Conservation (phyloP, 2,797 vertebrate species). For the Chloroceryle inda region DNA sequence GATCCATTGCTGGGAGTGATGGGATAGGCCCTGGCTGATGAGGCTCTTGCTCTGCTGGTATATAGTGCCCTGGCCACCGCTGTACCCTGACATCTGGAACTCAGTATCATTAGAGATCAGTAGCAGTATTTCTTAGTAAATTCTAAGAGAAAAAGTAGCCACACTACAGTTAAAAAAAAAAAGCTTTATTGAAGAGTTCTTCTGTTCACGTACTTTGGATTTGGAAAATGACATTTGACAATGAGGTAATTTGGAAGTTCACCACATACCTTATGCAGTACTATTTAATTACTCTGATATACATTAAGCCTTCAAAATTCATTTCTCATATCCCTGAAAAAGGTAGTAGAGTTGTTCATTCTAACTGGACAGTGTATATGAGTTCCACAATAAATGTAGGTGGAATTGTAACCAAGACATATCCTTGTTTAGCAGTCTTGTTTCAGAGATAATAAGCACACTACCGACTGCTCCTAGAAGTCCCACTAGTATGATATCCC, state of each 20-base stretch:
- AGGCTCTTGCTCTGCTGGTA: not conserved
- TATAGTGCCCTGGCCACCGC: not conserved
- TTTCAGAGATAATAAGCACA: not conserved
- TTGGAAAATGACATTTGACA: not conserved
- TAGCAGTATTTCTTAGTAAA: not conserved
- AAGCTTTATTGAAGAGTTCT: not conserved
- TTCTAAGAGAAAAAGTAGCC: not conserved
- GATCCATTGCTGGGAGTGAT: not conserved
- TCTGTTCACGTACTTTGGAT: not conserved
- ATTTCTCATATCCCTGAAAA: not conserved
- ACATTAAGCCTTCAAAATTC: not conserved
- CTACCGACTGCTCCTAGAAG: not conserved
- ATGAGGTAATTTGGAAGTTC: not conserved
- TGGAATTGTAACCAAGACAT: not conserved
- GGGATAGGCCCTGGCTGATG: not conserved
- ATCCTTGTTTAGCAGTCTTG: not conserved
- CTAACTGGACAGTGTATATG: not conserved
- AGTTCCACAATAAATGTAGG: not conserved
- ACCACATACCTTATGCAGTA: not conserved
- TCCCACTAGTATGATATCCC: not conserved
- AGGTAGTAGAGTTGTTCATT: not conserved
- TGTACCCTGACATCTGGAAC: not conserved
- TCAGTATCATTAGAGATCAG: not conserved
- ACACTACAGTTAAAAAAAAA: not conserved
- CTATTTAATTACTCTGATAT: not conserved